Base-by-base conservation (phyloP, 2,888 invertebrate species). In the Amphipoea oculea region DNA sequence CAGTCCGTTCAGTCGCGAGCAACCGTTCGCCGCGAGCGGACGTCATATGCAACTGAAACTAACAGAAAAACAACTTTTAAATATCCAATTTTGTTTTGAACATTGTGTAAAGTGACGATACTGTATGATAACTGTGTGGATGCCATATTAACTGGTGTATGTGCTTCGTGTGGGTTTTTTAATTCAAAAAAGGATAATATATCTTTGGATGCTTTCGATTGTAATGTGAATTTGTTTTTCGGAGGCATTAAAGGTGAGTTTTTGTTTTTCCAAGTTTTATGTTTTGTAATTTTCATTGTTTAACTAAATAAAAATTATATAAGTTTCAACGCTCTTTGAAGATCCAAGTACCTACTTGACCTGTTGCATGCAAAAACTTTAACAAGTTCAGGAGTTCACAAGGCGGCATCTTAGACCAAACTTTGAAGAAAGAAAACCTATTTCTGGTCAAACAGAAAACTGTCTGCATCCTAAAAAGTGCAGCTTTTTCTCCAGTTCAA, bases 221-320 rank as follows among this genome's bases (percentile, higher is more conserved):
- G 93, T 92, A 86, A 93, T 94, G 93, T 91, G 90, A 84, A 74
- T 88, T 91, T 92, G 91, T 89, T 92, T 93, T 89, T 91, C 89
- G 85, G 76, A 62, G 57, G 1, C 29, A 48, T 20, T 63, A 57
- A 91, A 94, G 94, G 95, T 95, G 89, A 94, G 95, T 90, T 85
- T 63, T 51, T 69, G 7, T 60, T 67, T 36, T 81, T 51, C 65
- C 66, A 69, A 73, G 4, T 9, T 76, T 42, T 2, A 9, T 23
- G 12, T 29, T 63, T 5, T 51, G 23, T 14, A 11, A 71, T 57
- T 40, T 57, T 11, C 11, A 60, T 11, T 40, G 40, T 11, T 0
- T 17, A n/a, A 17, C 5, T 40, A 14, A 40, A 9, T n/a, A n/a
- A 40, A 71, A 60, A 20, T 6, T 54, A 40, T 1, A 17, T 6